These are phyloP conservation scores for Saturnia pavonia DNA, from an alignment of 2,888 invertebrate species.

Conservation along the genomic window DNA sequence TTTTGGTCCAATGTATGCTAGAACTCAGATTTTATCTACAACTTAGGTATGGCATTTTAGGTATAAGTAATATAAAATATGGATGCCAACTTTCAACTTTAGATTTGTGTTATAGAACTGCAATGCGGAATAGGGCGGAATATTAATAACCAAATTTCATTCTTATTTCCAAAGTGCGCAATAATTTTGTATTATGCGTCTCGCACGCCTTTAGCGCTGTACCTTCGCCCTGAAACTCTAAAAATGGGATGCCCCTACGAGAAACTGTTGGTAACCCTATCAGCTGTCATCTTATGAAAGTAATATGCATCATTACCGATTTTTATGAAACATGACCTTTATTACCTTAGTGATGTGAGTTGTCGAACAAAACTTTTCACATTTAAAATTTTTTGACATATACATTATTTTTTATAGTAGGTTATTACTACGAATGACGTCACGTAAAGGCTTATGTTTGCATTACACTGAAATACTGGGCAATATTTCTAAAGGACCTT, in stretches of 20 bases:
- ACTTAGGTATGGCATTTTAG: not conserved
- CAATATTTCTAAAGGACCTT: not conserved
- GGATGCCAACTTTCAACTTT: not conserved
- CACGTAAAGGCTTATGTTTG: not conserved
- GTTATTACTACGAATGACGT: not conserved
- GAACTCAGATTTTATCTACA: not conserved
- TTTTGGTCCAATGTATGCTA: not conserved
- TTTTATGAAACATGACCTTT: not conserved
- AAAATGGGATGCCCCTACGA: not conserved
- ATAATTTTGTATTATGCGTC: not conserved
- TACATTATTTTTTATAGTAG: not conserved
- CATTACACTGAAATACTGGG: not conserved
- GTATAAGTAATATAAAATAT: not conserved
- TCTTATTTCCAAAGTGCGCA: not conserved
- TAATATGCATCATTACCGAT: conserved; percentile 1
- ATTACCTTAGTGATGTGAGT: not conserved
- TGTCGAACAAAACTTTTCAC: conserved; percentile 3
- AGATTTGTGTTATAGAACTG: not conserved
- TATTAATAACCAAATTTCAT: not conserved
- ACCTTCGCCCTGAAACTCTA: not conserved
- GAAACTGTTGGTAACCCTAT: not conserved
- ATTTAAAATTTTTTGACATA: not conserved
- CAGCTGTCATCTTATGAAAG: not conserved
- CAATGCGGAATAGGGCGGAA: not conserved
- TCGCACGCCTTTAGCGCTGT: too few species aligned